Conservation (phyloP, 2,113 vertebrate genomes). For the Chunga burmeisteri region DNA sequence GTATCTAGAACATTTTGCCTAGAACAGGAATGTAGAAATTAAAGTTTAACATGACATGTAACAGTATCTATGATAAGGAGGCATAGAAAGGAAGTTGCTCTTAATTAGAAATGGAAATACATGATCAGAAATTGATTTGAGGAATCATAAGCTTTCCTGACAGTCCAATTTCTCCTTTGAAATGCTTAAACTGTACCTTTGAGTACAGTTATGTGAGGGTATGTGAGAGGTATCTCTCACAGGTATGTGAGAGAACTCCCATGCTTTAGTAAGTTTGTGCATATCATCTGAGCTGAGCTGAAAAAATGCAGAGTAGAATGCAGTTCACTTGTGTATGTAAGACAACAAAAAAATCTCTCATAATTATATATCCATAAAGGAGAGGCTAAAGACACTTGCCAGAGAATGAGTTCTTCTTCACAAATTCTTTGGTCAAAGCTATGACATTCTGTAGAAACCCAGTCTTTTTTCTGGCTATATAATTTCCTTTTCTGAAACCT, state of each 20-base stretch:
- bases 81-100: neutral
- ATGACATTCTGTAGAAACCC: neutral
- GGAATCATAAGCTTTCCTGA: neutral
- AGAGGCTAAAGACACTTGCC: neutral
- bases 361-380: constrained; percentile 13
- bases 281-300: neutral
- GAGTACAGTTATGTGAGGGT: neutral
- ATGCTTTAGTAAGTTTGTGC: neutral
- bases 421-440: neutral
- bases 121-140: neutral
- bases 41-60: neutral
- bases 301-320: neutral
- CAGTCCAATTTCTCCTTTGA: neutral
- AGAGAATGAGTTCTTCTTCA: neutral
- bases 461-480: neutral
- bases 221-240: neutral
- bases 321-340: neutral
- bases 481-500: neutral
- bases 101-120: neutral
- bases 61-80: neutral
- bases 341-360: neutral
- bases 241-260: neutral
- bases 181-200: neutral
- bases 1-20: neutral
- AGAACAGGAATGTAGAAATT: neutral